These are phyloP conservation scores for Anser brachyrhynchus DNA, from an alignment of 2,113 vertebrate genomes.

Conservation along the genomic window DNA sequence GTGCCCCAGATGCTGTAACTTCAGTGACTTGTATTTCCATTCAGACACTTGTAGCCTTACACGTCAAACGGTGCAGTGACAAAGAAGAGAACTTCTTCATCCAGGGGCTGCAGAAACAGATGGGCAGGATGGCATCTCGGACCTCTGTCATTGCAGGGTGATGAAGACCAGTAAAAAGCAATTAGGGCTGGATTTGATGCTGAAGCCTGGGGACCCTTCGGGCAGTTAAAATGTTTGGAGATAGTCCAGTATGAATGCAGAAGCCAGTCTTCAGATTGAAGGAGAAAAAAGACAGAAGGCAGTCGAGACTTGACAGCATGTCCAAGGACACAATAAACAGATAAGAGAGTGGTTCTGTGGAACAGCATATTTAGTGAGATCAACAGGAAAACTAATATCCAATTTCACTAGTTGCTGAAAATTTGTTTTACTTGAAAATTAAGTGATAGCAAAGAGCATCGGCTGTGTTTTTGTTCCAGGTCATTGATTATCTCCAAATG, in stretches of 20 bases:
- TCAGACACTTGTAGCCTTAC: neutral
- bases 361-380: neutral
- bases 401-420: neutral
- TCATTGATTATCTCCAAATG: neutral
- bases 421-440: neutral
- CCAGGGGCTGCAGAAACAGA: constrained; percentile 11
- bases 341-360: neutral
- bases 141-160: constrained; percentile 6
- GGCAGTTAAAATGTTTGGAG: neutral
- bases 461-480: neutral
- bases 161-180: neutral
- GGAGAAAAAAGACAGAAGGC: neutral
- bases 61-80: neutral
- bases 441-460: neutral
- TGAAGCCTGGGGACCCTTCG: neutral
- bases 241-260: neutral
- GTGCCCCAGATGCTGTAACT: neutral
- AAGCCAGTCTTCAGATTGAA: neutral
- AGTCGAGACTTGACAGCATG: neutral
- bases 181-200: neutral
- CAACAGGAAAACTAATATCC: neutral
- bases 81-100: neutral
- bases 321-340: neutral
- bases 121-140: neutral
- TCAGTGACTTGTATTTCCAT: neutral